Base-by-base conservation (phyloP, 1,140 invertebrate species). In the Hormaphis cornu region DNA sequence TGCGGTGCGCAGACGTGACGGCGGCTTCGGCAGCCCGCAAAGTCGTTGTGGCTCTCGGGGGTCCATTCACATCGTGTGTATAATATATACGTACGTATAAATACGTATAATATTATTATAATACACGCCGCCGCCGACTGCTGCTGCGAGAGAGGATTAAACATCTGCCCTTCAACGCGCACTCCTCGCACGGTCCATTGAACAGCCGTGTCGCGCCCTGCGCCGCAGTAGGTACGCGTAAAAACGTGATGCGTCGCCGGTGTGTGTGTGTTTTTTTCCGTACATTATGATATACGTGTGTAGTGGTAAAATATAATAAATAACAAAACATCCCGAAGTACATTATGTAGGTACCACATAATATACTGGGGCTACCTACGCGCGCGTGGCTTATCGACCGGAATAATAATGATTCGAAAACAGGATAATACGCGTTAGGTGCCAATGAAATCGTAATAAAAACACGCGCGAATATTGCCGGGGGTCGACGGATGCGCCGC, bases 81-180 rank as follows among this genome's bases (percentile, higher is more conserved):
- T 35, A 33, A 16, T 59, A 28, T 26, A 59, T 9, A 40, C 18
- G 18, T 30, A 30, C 24, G 16, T 46, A 46, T 12, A 46, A n/a
- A 46, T 16, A 46, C 4, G 16, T 6, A n/a, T n/a, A 46, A 46
- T 5, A 46, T 46, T 14, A 14, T n/a, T 46, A 46, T 46, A 46
- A 46, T 46, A 46, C n/a, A 10, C 16, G 16, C 59, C 10, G 33
- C 44, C 44, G 42, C 30, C 33, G 53, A 56, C 54, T 22, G n/a
- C n/a, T n/a, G n/a, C n/a, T n/a, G 20, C 20, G 54, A 30, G 61
- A 66, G 61, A 66, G 61, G 44, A 66, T 66, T 66, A 48, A 66
- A 66, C 61, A 66, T 66, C 61, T 66, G 61, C 61, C 61, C 61
- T 66, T 50, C 59, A 16, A 66, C 59, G n/a, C 37, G 42, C 16